phyloP scores from a whole-genome alignment of 2,888 invertebrate genomes.

The Watsonalla binaria region DNA sequence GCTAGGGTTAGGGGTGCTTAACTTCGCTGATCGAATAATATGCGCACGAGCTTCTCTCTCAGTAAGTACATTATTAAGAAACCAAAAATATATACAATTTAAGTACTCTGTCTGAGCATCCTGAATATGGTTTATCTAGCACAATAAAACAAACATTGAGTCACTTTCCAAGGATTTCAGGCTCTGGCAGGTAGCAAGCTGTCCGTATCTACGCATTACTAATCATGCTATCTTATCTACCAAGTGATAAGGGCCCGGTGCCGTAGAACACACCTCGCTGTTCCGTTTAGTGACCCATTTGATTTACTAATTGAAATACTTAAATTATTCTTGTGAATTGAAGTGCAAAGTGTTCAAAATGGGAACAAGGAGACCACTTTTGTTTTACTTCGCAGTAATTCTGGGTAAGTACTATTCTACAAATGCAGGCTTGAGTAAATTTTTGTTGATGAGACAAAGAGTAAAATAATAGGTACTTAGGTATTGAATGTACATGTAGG shows the following conservation, averaged over 20 bases:
- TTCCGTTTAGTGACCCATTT: slow-evolving; percentile 41
- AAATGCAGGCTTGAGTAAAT: no score
- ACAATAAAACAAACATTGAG: slow-evolving; percentile 7
- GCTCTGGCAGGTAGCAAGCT: slow-evolving; percentile 8
- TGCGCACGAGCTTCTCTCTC: no score
- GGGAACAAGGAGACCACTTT: slow-evolving; percentile 56
- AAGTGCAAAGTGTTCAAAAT: slow-evolving; percentile 39
- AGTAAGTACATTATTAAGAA: no score
- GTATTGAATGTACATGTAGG: no score
- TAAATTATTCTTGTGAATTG: slow-evolving; percentile 18
- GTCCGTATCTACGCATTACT: slow-evolving; percentile 36
- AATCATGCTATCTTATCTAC: slow-evolving; percentile 64
- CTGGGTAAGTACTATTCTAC: slow-evolving; percentile 55
- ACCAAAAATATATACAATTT: no score
- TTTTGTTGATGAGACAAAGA: no score
- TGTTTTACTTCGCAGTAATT: slow-evolving; percentile 73
- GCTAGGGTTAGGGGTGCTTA: no score
- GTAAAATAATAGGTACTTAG: no score
- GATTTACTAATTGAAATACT: slow-evolving; percentile 22
- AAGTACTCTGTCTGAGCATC: no score
- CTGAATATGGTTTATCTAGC: not conserved
- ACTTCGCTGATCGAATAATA: no score
- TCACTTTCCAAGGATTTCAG: slow-evolving; percentile 10
- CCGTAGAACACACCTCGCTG: slow-evolving; percentile 46
- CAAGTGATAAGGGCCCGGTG: slow-evolving; percentile 43